Evolutionary conservation across 2,888 invertebrate genomes (phyloP), one percentile per base, ranked within the genome.

Genomic region (Latrodectus hesperus): DNA sequence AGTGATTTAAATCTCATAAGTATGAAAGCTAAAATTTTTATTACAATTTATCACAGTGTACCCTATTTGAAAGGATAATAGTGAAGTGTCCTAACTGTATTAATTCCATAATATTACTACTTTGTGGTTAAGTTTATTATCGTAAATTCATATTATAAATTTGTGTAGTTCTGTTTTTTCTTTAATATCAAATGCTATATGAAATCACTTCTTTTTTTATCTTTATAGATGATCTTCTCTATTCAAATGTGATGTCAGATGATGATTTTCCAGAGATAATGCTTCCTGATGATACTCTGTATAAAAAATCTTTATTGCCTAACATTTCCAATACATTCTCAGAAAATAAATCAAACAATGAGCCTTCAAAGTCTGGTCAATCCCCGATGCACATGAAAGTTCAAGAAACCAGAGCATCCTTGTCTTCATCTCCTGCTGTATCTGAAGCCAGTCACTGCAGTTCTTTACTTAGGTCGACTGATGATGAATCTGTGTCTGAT

Each of bases 231-330:
- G 89, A 89, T 51, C 76, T 82, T 65, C 83, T 89, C 4, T 84
- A 84, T 53, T 86, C 89, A 26, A 83, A 70, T 53, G 68, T 85
- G 11, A 71, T 83, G 5, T 89, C 89, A n/a, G 89, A 89, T 55
- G 89, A 89, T 72, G 89, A 89, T 22, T 85, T 79, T 17, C 89
- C 89, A 16, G 89, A 89, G 73, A 82, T 89, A 51, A 52, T 82
- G 17, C 82, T 89, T 12, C 65, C 86, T n/a, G 89, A 89, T 51
- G 86, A 89, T 49, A 74, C 81, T n/a, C 71, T 86, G 12, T 86
- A 79, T 76, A 89, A 86, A 55, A 89, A 86, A 17, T 89, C 86
- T 9, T 17, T 79, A 5, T 52, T 71, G 14, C 77, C 75, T 0
- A 52, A 53, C 9, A 49, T 22, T 17, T n/a, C 68, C 1, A 64